Percentiles rank a stretch among this genome's conserved stretches.
These are phyloP conservation scores for Volucella zonaria DNA, from an alignment of 2,888 invertebrate genomes.

Conservation along the genomic window DNA sequence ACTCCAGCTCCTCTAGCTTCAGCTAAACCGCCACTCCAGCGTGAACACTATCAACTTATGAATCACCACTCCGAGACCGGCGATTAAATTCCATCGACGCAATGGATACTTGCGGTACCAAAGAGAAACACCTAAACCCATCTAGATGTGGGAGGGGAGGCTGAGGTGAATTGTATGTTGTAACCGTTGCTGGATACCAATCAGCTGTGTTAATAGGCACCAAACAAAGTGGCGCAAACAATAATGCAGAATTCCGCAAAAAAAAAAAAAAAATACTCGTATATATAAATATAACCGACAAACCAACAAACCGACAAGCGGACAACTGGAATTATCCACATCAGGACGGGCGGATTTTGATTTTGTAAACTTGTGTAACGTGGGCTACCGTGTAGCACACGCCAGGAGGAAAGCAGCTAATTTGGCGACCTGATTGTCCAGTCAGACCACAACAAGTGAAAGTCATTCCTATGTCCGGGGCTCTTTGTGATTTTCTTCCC, in stretches of 20 bases:
- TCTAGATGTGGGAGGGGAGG: slow-evolving; percentile 26
- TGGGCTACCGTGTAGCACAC: neutral
- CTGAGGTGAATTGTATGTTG: slow-evolving; percentile 6
- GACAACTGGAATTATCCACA: neutral
- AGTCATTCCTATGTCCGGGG: slow-evolving; percentile 33
- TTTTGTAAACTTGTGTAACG: neutral
- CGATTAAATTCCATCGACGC: slow-evolving; percentile 54
- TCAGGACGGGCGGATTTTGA: neutral
- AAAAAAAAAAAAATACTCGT: slow-evolving; percentile 24
- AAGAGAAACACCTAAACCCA: slow-evolving; percentile 53
- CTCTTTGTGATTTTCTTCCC: slow-evolving; percentile 53
- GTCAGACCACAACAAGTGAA: slow-evolving; percentile 47
- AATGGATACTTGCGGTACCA: slow-evolving; percentile 6
- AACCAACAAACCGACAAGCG: neutral
- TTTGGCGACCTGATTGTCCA: no score
- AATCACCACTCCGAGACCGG: slow-evolving; percentile 41
- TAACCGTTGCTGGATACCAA: slow-evolving; percentile 7
- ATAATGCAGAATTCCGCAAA: slow-evolving; percentile 48
- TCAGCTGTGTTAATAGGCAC: slow-evolving; percentile 22
- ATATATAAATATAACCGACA: neutral
- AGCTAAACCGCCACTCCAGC: slow-evolving; percentile 21
- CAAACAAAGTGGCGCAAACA: slow-evolving; percentile 47
- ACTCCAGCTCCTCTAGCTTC: neutral
- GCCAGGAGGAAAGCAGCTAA: no score
- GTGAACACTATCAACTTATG: slow-evolving; percentile 34